Percentiles rank a stretch among this genome's conserved stretches.
These are phyloP conservation scores for Oscheius sp. DNA, from an alignment of 2,888 invertebrate genomes.

Conservation along the genomic window DNA sequence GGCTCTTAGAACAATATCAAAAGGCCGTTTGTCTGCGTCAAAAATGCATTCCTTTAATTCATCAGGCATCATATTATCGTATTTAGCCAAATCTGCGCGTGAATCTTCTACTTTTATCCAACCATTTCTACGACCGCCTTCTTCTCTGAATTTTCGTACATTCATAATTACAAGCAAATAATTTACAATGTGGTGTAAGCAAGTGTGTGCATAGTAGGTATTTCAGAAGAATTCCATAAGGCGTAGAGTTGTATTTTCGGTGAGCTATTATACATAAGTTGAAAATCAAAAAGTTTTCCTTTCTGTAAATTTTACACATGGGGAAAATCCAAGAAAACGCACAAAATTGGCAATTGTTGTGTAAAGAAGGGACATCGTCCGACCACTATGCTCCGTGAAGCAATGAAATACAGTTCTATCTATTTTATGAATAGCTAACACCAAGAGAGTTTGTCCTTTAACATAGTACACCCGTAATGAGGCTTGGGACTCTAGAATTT, in stretches of 20 bases:
- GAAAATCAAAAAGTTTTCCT: slow-evolving; percentile 19
- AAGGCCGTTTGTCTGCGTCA: slow-evolving; percentile 62
- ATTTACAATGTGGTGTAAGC: neutral
- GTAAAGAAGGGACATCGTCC: slow-evolving; percentile 9
- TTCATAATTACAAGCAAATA: neutral
- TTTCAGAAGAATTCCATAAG: slow-evolving; percentile 4
- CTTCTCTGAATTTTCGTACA: neutral
- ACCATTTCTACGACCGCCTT: neutral
- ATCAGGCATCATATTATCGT: slow-evolving; percentile 6
- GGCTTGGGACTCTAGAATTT: neutral
- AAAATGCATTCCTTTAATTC: slow-evolving; percentile 52
- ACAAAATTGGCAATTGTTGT: slow-evolving; percentile 4
- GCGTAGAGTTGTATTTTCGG: neutral
- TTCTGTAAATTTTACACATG: slow-evolving; percentile 1
- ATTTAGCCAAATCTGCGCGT: neutral
- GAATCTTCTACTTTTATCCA: slow-evolving; percentile 5
- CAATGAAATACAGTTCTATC: slow-evolving; percentile 1
- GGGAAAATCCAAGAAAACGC: neutral
- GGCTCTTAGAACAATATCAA: slow-evolving; percentile 66
- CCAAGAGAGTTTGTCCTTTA: slow-evolving; percentile 14
- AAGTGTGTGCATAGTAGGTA: neutral
- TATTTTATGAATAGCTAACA: neutral
- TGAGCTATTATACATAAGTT: neutral
- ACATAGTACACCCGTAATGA: neutral
- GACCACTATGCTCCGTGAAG: slow-evolving; percentile 11